phyloP scores from a whole-genome alignment of 2,797 vertebrate species.

The Rhinella marina region DNA sequence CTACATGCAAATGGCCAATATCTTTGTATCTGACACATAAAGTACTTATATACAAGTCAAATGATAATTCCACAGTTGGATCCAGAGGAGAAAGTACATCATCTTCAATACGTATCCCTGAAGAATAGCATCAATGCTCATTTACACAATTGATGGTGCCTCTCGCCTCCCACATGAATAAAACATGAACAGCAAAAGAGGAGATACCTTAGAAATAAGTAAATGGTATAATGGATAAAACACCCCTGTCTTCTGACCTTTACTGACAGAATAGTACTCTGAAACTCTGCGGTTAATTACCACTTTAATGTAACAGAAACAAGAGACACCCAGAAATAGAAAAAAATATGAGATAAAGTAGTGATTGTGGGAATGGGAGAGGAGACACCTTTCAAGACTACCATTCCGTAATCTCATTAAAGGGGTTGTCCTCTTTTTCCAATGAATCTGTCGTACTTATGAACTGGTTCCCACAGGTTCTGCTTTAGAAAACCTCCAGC shows the following conservation, averaged over 20 bases:
- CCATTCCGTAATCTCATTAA: background rate
- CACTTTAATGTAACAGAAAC: too few species aligned
- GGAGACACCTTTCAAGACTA: background rate
- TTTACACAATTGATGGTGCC: constrained; percentile 10
- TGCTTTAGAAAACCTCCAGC: background rate
- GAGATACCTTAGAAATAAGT: background rate
- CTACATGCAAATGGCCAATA: background rate
- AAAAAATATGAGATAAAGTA: too few species aligned
- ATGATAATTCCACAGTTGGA: constrained; percentile 25
- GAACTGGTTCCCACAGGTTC: too few species aligned
- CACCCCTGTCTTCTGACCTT: background rate
- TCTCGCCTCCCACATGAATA: background rate
- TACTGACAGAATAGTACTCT: background rate
- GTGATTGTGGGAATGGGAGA: too few species aligned
- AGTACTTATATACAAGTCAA: constrained; percentile 26
- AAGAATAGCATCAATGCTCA: constrained; percentile 10
- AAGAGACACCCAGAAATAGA: too few species aligned
- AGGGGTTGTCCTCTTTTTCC: too few species aligned
- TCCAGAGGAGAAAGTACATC: background rate
- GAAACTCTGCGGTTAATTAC: too few species aligned
- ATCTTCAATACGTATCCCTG: constrained; percentile 9
- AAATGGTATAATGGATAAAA: background rate
- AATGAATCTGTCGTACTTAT: too few species aligned
- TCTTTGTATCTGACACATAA: background rate
- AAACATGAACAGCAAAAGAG: background rate